These are phyloP conservation scores for Philopedon plagiatum DNA, from an alignment of 2,888 invertebrate species.

Conservation along the genomic window DNA sequence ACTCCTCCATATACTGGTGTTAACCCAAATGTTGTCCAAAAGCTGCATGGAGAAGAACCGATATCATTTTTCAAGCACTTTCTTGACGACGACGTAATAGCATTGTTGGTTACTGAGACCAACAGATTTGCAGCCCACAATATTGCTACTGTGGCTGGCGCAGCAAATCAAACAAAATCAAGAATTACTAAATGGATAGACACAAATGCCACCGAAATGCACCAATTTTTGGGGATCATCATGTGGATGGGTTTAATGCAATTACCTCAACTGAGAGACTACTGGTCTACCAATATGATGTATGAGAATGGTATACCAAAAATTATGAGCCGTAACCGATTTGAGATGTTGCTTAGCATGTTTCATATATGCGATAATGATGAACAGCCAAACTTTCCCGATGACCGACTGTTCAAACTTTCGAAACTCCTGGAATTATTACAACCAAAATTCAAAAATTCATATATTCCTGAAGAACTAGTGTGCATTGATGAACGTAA, in stretches of 20 bases:
- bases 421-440: background rate
- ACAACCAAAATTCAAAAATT: conserved; percentile 36
- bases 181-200: too few species aligned
- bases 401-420: background rate
- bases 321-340: conserved; percentile 21
- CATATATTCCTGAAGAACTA: conserved; percentile 33
- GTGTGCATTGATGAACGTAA: conserved; percentile 55
- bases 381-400: background rate
- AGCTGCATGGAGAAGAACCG: too few species aligned
- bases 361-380: conserved; percentile 20
- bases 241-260: conserved; percentile 25
- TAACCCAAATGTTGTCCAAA: too few species aligned
- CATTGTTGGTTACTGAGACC: too few species aligned
- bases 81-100: too few species aligned
- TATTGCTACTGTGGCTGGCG: too few species aligned
- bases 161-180: too few species aligned
- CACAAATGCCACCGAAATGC: conserved; percentile 24
- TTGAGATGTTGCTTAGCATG: conserved; percentile 3
- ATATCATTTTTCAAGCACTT: too few species aligned
- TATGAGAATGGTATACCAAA: conserved; percentile 1
- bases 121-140: too few species aligned
- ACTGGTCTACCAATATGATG: conserved; percentile 19
- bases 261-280: conserved; percentile 12
- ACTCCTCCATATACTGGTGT: too few species aligned
- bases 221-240: conserved; percentile 22